phyloP scores from a whole-genome alignment of 2,888 invertebrate genomes.

The Hypena proboscidalis region DNA sequence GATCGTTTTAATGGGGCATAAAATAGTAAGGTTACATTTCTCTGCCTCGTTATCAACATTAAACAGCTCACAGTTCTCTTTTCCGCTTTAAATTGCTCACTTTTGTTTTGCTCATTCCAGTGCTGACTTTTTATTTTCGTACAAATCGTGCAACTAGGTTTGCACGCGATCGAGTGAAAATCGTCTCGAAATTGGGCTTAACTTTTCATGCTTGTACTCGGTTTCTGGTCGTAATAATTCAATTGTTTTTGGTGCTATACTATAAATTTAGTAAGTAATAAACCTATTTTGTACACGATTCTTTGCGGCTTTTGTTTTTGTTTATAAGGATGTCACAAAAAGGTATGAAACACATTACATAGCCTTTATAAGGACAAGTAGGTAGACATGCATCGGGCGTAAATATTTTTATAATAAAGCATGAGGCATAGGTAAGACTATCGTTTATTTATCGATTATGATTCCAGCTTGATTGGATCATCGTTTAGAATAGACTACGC shows the following conservation, averaged over 20 bases:
- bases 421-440: slow-evolving; percentile 13
- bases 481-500: slow-evolving; percentile 1
- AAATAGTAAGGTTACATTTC: slow-evolving; percentile 56
- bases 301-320: background rate
- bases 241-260: background rate
- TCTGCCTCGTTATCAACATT: slow-evolving; percentile 73
- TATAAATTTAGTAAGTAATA: background rate
- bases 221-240: no score
- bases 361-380: background rate
- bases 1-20: slow-evolving; percentile 52
- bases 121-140: slow-evolving; percentile 48
- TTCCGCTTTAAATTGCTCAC: slow-evolving; percentile 51
- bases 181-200: slow-evolving; percentile 1
- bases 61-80: slow-evolving; percentile 46
- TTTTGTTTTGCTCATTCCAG: slow-evolving; percentile 54
- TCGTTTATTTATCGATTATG: background rate
- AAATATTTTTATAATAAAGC: slow-evolving; percentile 1
- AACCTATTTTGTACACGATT: background rate
- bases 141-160: slow-evolving; percentile 17
- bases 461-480: slow-evolving; percentile 1
- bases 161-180: slow-evolving; percentile 11
- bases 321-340: background rate
- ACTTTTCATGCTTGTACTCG: no score
- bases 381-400: slow-evolving; percentile 1
- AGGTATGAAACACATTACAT: background rate